Evolutionary conservation across 2,797 vertebrate species (phyloP).

Genomic region (Bradypus variegatus): DNA sequence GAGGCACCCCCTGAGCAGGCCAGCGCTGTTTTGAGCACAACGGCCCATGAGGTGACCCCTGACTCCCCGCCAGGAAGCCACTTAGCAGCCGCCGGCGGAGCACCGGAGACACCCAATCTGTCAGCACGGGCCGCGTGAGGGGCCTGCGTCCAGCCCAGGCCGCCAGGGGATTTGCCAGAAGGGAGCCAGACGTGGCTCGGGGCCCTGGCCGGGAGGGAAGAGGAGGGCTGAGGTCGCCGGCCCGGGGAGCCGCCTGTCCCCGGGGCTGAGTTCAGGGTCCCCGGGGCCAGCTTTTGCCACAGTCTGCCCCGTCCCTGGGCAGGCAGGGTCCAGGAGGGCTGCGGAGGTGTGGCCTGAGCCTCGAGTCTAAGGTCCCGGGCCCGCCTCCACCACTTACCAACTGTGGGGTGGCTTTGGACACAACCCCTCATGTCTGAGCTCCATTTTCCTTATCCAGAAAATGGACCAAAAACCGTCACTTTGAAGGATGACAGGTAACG

Average conservation of each 20-base stretch:
- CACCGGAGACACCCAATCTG: constrained; percentile 56
- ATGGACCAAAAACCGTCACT: background rate
- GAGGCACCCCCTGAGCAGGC: constrained; percentile 20
- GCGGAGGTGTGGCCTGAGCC: fast-evolving
- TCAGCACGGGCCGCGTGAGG: background rate
- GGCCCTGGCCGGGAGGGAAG: background rate
- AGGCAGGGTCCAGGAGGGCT: background rate
- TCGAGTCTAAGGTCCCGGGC: background rate
- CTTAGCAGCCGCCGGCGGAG: constrained; percentile 46
- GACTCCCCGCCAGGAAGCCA: constrained; percentile 59
- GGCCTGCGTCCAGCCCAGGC: background rate
- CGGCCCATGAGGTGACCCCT: constrained; percentile 53
- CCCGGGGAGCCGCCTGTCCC: background rate
- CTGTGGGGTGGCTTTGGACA: background rate
- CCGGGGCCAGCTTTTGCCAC: background rate
- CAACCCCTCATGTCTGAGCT: background rate
- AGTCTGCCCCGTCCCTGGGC: background rate
- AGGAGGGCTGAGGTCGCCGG: background rate
- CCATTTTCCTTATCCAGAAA: background rate
- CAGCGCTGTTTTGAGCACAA: background rate
- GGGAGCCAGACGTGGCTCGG: background rate
- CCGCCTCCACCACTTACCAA: background rate
- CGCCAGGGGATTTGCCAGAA: background rate
- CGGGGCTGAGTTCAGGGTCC: background rate
- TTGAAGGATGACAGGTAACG: background rate